Base-by-base conservation (phyloP, 2,888 invertebrate genomes). In the Disparrhopalites patrizii region DNA sequence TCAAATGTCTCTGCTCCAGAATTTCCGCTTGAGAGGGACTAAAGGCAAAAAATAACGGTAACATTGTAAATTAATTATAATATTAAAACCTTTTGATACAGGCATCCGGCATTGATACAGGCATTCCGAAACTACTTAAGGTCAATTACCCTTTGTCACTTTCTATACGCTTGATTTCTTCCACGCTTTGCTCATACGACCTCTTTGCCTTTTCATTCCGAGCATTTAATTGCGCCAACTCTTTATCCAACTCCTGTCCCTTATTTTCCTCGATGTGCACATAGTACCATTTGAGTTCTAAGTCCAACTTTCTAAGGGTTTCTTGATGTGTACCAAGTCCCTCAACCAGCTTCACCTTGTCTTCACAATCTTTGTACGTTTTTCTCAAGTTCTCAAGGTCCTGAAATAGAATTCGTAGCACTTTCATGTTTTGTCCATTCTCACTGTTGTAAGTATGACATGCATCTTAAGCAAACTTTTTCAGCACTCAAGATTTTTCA, bases 281-380 rank as follows among this genome's bases (percentile, higher is more conserved):
- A n/a, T 23, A 8, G 18, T 57, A 28, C 70, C 70, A 70, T 7
- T 25, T 30, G 15, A 55, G 50, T 54, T 70, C 70, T 10, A 13
- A 23, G 0, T 28, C 40, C 10, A 66, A 38, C 7, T 62, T 51
- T 4, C 33, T 36, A 0, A 68, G 3, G 1, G 28, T 43, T 2
- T 51, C 62, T 25, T 58, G 36, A 23, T 61, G 38, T 20, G 50
- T 31, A 5, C 57, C 57, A 3, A 66, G 15, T 51, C 66, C 61
- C 23, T 57, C 43, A 1, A 70, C 38, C 13, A 65, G 28, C 25
- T 52, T 47, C 20, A 65, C 55, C 31, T 51, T 38, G 1, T 67
- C 47, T 25, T 56, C 54, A 2, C 47, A 43, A n/a, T 56, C 56
- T 28, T 55, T 28, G 20, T 51, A 61, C 27, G 38, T 20, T n/a